These are phyloP conservation scores for Loriculus beryllinus DNA, from an alignment of 2,797 vertebrate genomes.

Conservation along the genomic window DNA sequence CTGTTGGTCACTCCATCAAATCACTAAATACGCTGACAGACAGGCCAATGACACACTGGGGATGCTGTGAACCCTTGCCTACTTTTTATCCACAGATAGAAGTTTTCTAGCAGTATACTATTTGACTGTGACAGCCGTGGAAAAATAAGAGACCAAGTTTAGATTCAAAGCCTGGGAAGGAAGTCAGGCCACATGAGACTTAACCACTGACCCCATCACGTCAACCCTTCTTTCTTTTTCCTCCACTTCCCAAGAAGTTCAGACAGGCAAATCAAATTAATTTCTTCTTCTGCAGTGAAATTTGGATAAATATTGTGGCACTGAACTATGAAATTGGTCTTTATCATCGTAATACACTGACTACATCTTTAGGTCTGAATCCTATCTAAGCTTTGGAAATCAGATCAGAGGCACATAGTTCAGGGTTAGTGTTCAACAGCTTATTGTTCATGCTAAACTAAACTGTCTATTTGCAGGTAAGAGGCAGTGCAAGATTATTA, in stretches of 20 bases:
- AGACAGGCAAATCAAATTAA: neutral
- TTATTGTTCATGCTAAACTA: neutral
- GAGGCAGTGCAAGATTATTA: neutral
- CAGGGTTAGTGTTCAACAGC: neutral
- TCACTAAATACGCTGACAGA: neutral
- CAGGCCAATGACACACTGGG: neutral
- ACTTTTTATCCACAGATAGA: neutral
- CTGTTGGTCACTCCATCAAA: neutral
- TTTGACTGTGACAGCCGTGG: neutral
- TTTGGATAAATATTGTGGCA: neutral
- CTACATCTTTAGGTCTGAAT: neutral
- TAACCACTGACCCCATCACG: neutral
- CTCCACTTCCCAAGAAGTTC: neutral
- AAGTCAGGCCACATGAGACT: neutral
- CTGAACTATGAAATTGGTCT: neutral
- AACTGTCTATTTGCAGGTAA: neutral
- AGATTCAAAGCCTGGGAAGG: neutral
- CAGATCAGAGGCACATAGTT: neutral
- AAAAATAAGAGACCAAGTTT: neutral
- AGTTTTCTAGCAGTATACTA: neutral
- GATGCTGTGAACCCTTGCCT: neutral
- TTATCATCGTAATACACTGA: neutral
- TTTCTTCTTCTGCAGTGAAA: neutral
- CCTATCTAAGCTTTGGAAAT: neutral
- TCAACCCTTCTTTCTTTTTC: neutral